These are phyloP conservation scores for Athripsodes cinereus DNA, from an alignment of 2,888 invertebrate genomes.

Conservation along the genomic window DNA sequence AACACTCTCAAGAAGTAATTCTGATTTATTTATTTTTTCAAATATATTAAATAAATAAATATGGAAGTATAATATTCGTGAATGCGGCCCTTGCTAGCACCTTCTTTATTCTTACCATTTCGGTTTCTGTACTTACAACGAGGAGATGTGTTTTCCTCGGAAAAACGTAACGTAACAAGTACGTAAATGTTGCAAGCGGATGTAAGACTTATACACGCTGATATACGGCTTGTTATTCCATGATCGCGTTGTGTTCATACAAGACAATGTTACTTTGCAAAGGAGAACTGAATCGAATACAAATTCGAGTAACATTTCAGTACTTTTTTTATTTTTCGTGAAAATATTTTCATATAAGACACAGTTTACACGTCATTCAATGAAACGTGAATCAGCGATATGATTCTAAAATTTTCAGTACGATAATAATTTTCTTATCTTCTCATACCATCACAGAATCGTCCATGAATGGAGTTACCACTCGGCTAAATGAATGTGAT, in stretches of 20 bases:
- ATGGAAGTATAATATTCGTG: no score
- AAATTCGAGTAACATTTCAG: not conserved
- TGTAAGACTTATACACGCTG: slow-evolving; percentile 15
- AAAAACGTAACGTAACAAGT: slow-evolving; percentile 11
- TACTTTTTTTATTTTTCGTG: not conserved
- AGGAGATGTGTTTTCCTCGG: slow-evolving; percentile 19
- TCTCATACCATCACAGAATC: not conserved
- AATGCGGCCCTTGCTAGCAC: slow-evolving; percentile 10
- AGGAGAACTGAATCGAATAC: not conserved
- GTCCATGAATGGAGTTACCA: no score
- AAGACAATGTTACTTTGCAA: slow-evolving; percentile 1
- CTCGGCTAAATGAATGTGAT: no score
- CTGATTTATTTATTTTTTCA: no score
- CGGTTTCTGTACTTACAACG: slow-evolving; percentile 22
- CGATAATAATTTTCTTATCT: not conserved
- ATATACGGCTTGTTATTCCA: slow-evolving; percentile 20
- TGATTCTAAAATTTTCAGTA: no score
- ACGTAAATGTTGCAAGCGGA: slow-evolving; percentile 12
- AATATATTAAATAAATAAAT: no score
- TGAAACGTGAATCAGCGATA: no score
- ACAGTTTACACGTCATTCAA: no score
- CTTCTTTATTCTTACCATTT: slow-evolving; percentile 25
- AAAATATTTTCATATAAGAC: no score
- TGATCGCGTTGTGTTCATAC: slow-evolving; percentile 17
- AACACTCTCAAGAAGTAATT: no score